phyloP scores from a whole-genome alignment of 1,140 invertebrate genomes.

The Sesamia nonagrioides region DNA sequence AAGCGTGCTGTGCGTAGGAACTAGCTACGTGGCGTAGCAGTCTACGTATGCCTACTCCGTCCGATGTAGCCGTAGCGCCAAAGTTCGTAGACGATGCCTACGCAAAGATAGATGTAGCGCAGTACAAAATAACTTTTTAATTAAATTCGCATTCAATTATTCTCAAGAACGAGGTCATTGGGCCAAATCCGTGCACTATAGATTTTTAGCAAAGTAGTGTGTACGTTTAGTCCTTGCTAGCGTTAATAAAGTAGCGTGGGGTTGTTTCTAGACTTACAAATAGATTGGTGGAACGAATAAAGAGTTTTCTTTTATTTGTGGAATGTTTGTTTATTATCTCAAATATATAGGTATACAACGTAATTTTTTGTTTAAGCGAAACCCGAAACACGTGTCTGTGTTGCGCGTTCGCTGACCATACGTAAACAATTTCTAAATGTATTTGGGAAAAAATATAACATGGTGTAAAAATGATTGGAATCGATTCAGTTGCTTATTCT shows the following conservation, averaged over 20 bases:
- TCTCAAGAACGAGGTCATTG: slow-evolving; percentile 3
- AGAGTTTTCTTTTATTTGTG: not conserved
- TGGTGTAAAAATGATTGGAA: too few relatives aligned
- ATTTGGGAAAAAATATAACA: too few relatives aligned
- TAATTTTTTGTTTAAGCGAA: too few relatives aligned
- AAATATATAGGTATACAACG: too few relatives aligned
- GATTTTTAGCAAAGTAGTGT: slow-evolving; percentile 16
- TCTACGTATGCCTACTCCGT: slow-evolving; percentile 38
- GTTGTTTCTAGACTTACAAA: slow-evolving; percentile 23
- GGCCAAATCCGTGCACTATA: slow-evolving; percentile 10
- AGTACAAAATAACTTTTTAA: slow-evolving; percentile 20
- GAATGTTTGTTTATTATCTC: not conserved
- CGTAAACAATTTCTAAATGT: too few relatives aligned
- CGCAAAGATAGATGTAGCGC: slow-evolving; percentile 17
- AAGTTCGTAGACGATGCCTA: slow-evolving; percentile 22
- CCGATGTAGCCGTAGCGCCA: not conserved
- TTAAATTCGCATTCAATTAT: slow-evolving; percentile 24
- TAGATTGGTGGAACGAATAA: slow-evolving; percentile 8
- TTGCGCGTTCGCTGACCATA: too few relatives aligned
- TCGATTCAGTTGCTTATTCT: too few relatives aligned
- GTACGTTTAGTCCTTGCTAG: slow-evolving; percentile 16
- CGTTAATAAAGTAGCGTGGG: slow-evolving; percentile 33
- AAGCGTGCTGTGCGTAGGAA: slow-evolving; percentile 63
- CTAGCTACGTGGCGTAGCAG: slow-evolving; percentile 50
- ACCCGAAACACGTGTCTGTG: too few relatives aligned